Evolutionary conservation across 2,888 invertebrate species (phyloP).

Genomic region (Drosophila macrospina): DNA sequence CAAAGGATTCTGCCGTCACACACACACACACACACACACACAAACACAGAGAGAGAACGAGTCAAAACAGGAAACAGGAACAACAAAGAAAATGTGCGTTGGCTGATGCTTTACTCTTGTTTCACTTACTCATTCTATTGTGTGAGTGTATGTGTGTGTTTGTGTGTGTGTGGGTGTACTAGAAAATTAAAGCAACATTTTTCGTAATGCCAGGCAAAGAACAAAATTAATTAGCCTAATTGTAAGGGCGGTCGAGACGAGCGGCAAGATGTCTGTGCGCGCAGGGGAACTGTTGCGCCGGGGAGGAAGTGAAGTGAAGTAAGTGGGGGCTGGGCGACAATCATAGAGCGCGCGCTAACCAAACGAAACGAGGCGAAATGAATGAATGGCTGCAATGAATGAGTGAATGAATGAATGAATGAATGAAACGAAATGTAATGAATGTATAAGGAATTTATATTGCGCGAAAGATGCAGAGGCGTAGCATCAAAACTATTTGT

Average conservation of each 20-base stretch:
- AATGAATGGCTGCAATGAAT: conserved; percentile 56
- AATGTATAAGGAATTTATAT: conserved; percentile 74
- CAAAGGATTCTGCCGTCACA: conserved; percentile 80
- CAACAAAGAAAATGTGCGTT: conserved; percentile 77
- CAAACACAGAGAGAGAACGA: conserved; percentile 41
- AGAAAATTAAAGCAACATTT: conserved; percentile 80
- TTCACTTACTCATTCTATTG: no score
- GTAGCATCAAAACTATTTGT: conserved; percentile 25
- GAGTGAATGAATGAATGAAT: conserved; percentile 62
- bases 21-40: no score
- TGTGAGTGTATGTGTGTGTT: conserved; percentile 12
- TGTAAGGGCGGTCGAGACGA: conserved; percentile 71
- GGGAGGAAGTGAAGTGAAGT: conserved; percentile 12
- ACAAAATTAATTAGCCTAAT: conserved; percentile 82
- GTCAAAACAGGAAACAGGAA: conserved; percentile 53
- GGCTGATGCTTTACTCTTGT: conserved; percentile 33
- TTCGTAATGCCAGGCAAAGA: conserved; percentile 77
- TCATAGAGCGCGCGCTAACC: conserved; percentile 45
- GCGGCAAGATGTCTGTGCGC: conserved; percentile 19
- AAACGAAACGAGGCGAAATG: conserved; percentile 63
- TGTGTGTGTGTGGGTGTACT: conserved; percentile 48
- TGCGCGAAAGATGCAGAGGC: conserved; percentile 55
- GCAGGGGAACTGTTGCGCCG: conserved; percentile 8
- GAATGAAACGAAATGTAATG: conserved; percentile 63
- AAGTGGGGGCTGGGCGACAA: conserved; percentile 26